phyloP scores from a whole-genome alignment of 2,888 invertebrate genomes.

The Himalopsyche tibetana region DNA sequence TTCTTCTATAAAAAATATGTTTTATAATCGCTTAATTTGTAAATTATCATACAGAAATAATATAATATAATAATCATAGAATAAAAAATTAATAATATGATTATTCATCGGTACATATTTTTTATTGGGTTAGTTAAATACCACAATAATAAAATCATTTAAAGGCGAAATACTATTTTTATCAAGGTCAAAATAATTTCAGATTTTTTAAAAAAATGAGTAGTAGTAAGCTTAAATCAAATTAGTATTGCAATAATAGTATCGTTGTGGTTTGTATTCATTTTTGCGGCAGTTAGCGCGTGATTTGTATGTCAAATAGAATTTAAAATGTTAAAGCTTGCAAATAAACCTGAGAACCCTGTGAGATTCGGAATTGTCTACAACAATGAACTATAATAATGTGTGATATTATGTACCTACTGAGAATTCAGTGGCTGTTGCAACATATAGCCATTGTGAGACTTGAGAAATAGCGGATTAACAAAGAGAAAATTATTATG shows the following conservation, averaged over 20 bases:
- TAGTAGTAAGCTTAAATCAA: neutral
- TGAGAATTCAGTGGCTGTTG: conserved; percentile 56
- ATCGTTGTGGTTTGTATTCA: conserved; percentile 8
- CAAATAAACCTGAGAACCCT: conserved; percentile 27
- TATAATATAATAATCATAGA: no score
- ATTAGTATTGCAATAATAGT: neutral
- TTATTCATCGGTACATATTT: no score
- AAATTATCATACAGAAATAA: no score
- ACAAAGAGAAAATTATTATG: conserved; percentile 61
- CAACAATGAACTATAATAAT: conserved; percentile 58
- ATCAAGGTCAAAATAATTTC: neutral
- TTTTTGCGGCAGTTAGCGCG: neutral
- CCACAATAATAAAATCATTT: neutral
- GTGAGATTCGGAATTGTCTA: conserved; percentile 19
- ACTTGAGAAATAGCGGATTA: conserved; percentile 61
- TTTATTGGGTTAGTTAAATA: no score
- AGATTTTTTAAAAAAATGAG: neutral
- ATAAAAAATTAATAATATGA: no score
- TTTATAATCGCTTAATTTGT: no score
- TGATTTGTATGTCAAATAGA: conserved; percentile 16
- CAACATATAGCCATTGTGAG: conserved; percentile 57
- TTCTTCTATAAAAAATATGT: no score
- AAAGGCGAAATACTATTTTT: neutral
- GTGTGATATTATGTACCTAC: conserved; percentile 51
- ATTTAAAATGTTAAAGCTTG: conserved; percentile 16